Conservation (phyloP, 2,797 vertebrate species). For the Gadopsis marmoratus region DNA sequence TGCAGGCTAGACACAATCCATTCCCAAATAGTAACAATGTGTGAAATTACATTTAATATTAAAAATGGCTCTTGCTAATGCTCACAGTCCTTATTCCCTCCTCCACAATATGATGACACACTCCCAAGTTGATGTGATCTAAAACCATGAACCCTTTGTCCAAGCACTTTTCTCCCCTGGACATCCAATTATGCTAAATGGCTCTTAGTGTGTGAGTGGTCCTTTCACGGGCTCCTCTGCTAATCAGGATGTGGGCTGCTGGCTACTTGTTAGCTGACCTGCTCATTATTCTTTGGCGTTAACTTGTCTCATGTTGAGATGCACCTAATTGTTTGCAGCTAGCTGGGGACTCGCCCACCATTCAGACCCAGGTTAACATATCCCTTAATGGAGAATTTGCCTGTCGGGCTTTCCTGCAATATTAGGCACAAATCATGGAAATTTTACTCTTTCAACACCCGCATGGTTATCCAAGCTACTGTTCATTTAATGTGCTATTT, state of each 20-base stretch:
- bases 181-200: conserved; percentile 79
- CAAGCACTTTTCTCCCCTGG: conserved; percentile 59
- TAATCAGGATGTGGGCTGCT: conserved; percentile 76
- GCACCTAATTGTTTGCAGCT: conserved; percentile 67
- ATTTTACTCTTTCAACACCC: conserved; percentile 3
- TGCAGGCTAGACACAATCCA: neutral
- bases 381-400: conserved; percentile 36
- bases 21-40: conserved; percentile 16
- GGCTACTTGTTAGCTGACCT: conserved; percentile 76
- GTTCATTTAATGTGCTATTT: neutral
- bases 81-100: conserved; percentile 13
- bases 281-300: conserved; percentile 78
- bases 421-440: neutral
- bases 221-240: conserved; percentile 62
- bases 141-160: conserved; percentile 55
- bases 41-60: conserved; percentile 27
- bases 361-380: conserved; percentile 38
- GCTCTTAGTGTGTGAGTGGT: conserved; percentile 60
- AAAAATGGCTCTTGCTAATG: conserved; percentile 1
- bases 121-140: conserved; percentile 51
- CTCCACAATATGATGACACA: conserved; percentile 41
- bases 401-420: conserved; percentile 34
- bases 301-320: conserved; percentile 69
- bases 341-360: conserved; percentile 51
- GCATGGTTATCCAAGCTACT: neutral